A percentile compares a stretch with the other conserved stretches of the same genome.
phyloP scores from a whole-genome alignment of 2,888 invertebrate species.

The Eubasilissa splendida region DNA sequence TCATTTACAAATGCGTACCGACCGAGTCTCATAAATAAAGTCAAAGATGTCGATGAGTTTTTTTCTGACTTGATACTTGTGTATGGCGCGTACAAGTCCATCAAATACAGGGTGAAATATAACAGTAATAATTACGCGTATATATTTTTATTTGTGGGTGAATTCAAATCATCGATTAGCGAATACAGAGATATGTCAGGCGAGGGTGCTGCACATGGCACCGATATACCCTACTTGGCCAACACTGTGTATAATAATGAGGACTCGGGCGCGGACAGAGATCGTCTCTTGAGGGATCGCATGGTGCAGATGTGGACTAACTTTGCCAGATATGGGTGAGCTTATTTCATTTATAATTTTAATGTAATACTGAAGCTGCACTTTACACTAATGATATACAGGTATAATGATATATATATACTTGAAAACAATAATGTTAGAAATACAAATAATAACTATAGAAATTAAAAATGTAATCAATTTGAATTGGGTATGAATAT shows the following conservation, averaged over 20 bases:
- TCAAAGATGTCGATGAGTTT: conserved; percentile 39
- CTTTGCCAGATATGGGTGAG: conserved; percentile 74
- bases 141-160: conserved; percentile 39
- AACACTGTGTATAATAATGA: conserved; percentile 18
- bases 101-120: conserved; percentile 36
- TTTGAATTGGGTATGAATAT: too few species aligned
- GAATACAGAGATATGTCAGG: not conserved
- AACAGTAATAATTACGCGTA: conserved; percentile 25
- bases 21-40: conserved; percentile 51
- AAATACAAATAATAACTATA: too few species aligned
- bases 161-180: not conserved
- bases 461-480: too few species aligned
- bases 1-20: conserved; percentile 63
- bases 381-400: not conserved
- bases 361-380: not conserved
- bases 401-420: too few species aligned
- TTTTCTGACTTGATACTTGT: conserved; percentile 43
- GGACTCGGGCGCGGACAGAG: conserved; percentile 60
- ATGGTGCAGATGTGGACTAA: conserved; percentile 76
- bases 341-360: conserved; percentile 2
- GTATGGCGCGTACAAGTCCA: conserved; percentile 41
- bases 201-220: conserved; percentile 32
- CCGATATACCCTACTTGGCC: conserved; percentile 31
- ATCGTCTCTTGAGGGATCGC: conserved; percentile 65
- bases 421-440: too few species aligned